Evolutionary conservation across 2,888 invertebrate species (phyloP).

Genomic region (Ornithoptera priamus): DNA sequence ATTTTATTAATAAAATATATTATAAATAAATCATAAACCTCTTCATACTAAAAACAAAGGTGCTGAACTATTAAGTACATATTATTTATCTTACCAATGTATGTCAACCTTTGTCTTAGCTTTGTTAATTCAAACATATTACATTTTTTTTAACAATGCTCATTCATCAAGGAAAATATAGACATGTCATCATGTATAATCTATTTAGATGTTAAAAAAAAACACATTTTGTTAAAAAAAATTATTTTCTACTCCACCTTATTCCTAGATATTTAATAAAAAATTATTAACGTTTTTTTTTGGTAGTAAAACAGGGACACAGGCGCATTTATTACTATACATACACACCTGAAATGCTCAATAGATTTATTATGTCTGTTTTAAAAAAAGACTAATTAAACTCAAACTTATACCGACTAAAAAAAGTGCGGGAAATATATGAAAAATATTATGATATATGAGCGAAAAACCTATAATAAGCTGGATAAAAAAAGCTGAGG

Average conservation of each 20-base stretch:
- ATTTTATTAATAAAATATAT: too few species aligned
- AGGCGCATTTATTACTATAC: too few species aligned
- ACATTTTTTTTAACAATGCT: background rate
- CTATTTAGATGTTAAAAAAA: background rate
- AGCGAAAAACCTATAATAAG: background rate
- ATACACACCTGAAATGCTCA: too few species aligned
- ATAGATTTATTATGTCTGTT: too few species aligned
- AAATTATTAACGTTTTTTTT: background rate
- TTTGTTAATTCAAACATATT: background rate
- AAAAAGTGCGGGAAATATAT: background rate
- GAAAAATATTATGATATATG: too few species aligned
- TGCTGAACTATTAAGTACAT: background rate
- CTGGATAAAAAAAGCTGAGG: slow-evolving; percentile 18
- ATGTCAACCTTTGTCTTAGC: background rate
- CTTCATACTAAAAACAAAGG: background rate
- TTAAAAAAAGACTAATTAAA: background rate
- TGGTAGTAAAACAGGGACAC: background rate
- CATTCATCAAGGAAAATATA: background rate
- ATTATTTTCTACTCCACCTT: background rate
- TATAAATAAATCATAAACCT: background rate
- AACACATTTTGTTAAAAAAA: background rate
- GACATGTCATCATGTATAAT: background rate
- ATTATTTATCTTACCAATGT: background rate
- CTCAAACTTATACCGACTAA: background rate
- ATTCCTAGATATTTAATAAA: background rate